Conservation (phyloP, 1,140 invertebrate species). For the Daktulosphaira vitifoliae region DNA sequence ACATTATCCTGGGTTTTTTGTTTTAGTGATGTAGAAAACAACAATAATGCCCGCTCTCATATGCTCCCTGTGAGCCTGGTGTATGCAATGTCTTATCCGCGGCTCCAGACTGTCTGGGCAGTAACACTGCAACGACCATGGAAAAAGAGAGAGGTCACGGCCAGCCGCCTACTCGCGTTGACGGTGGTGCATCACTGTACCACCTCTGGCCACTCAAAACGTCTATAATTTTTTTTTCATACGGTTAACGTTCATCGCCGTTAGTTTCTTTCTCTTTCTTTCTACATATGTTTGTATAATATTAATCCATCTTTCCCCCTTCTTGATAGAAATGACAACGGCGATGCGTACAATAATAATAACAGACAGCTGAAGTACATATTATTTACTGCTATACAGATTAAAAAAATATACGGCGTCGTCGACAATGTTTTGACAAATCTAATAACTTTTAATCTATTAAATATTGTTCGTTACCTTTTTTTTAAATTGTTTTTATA, state of each 20-base stretch:
- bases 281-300: too few species aligned
- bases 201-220: neutral
- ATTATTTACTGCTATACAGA: slow-evolving; percentile 30
- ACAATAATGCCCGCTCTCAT: too few species aligned
- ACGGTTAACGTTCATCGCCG: too few species aligned
- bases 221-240: too few species aligned
- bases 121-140: neutral
- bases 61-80: neutral
- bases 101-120: slow-evolving; percentile 29
- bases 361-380: slow-evolving; percentile 26
- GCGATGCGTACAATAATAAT: slow-evolving; percentile 7
- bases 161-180: slow-evolving; percentile 21
- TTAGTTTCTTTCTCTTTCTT: too few species aligned
- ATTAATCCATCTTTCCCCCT: neutral
- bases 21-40: too few species aligned
- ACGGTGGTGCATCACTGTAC: neutral
- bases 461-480: too few species aligned
- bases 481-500: too few species aligned
- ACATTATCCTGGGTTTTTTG: too few species aligned
- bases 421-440: too few species aligned
- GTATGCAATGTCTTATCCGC: slow-evolving; percentile 16
- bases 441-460: too few species aligned
- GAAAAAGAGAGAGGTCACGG: slow-evolving; percentile 26
- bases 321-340: neutral
- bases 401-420: neutral